These are phyloP conservation scores for Pholis gunnellus DNA, from an alignment of 2,113 vertebrate genomes.

Conservation along the genomic window DNA sequence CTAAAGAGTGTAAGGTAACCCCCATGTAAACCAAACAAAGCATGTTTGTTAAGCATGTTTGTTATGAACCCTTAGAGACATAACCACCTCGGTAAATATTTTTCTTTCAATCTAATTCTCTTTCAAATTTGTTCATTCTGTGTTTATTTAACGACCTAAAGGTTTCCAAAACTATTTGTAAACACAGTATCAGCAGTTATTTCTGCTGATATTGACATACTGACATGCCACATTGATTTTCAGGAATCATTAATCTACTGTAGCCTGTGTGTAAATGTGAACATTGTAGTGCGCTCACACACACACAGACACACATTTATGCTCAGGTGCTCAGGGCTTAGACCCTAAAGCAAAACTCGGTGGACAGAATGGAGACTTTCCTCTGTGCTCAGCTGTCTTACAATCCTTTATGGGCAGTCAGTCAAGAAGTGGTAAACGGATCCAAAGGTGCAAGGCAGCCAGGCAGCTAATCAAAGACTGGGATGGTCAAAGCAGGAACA, in stretches of 20 bases:
- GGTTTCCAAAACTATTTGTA: constrained; percentile 14
- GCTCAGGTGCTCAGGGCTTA: not conserved
- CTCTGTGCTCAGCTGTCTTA: constrained; percentile 17
- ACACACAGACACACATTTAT: not conserved
- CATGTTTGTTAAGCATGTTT: constrained; percentile 41
- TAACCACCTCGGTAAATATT: not conserved
- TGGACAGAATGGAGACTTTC: not conserved
- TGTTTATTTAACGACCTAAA: constrained; percentile 5
- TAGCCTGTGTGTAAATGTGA: not conserved
- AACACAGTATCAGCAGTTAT: constrained; percentile 15
- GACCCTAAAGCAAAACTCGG: not conserved
- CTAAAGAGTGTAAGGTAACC: constrained; percentile 11
- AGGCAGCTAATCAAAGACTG: constrained; percentile 26
- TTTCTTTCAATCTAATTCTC: constrained; percentile 2
- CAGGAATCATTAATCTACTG: constrained; percentile 24
- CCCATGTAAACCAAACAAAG: constrained; percentile 37
- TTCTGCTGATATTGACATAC: constrained; percentile 36
- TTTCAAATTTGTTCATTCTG: constrained; percentile 1
- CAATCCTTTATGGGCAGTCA: constrained; percentile 1
- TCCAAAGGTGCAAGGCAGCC: constrained; percentile 6
- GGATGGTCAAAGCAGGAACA: constrained; percentile 22
- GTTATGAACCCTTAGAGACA: constrained; percentile 19
- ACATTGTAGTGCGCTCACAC: not conserved
- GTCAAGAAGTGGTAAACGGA: constrained; percentile 20
- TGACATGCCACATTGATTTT: not conserved